Evolutionary conservation across 2,797 vertebrate species (phyloP).

Genomic region (Bovichtus variegatus): DNA sequence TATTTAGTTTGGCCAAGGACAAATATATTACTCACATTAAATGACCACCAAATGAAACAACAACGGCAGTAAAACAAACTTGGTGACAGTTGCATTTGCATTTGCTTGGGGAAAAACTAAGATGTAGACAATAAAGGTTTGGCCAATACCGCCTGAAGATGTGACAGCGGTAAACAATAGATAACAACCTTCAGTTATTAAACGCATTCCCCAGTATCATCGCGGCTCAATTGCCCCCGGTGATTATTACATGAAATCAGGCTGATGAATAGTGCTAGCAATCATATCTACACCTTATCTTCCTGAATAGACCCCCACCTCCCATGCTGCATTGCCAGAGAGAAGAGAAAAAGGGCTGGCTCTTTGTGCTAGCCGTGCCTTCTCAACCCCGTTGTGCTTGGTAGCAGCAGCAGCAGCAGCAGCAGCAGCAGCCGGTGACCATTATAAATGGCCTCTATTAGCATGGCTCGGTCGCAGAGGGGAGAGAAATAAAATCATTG

Average conservation of each 20-base stretch:
- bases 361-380: conserved; percentile 70
- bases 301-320: conserved; percentile 67
- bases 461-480: conserved; percentile 86
- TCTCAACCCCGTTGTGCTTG: conserved; percentile 70
- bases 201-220: conserved; percentile 58
- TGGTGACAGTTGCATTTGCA: conserved; percentile 46
- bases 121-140: conserved; percentile 45
- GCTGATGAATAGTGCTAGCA: conserved; percentile 64
- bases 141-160: conserved; percentile 31
- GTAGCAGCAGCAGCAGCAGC: conserved; percentile 56
- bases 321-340: conserved; percentile 70
- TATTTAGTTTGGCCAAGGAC: conserved; percentile 64
- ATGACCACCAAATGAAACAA: conserved; percentile 54
- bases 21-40: conserved; percentile 64
- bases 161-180: conserved; percentile 62
- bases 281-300: conserved; percentile 58
- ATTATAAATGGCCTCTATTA: conserved; percentile 90
- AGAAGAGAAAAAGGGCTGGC: conserved; percentile 59
- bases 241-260: conserved; percentile 68
- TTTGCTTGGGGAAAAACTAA: conserved; percentile 31
- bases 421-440: conserved; percentile 83
- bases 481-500: conserved; percentile 86
- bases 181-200: conserved; percentile 63
- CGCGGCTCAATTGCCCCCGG: conserved; percentile 55
- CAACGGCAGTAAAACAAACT: conserved; percentile 56